Percentiles rank a stretch among this genome's conserved stretches.
Conservation (phyloP, 2,113 vertebrate genomes). For the Odontesthes bonariensis region DNA sequence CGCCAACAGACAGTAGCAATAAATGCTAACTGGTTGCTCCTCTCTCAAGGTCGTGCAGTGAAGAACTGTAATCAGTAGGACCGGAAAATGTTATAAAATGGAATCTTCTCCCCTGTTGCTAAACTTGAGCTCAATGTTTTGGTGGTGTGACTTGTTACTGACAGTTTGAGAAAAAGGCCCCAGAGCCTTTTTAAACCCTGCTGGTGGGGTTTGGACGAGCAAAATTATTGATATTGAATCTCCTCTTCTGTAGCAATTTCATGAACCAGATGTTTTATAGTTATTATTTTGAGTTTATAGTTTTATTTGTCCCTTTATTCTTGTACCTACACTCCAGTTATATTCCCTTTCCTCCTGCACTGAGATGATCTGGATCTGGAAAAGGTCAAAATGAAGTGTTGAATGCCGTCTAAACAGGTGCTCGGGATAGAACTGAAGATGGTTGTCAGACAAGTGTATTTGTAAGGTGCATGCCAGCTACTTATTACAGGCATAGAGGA, state of each 20-base stretch:
- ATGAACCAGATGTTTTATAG: too few species aligned
- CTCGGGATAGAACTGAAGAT: too few species aligned
- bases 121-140: background rate
- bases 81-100: background rate
- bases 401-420: too few species aligned
- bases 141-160: background rate
- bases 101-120: background rate
- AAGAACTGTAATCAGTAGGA: background rate
- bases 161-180: background rate
- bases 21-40: constrained; percentile 28
- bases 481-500: too few species aligned
- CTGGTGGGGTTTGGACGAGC: background rate
- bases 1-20: constrained; percentile 61
- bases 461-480: background rate
- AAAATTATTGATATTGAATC: too few species aligned
- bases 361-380: too few species aligned
- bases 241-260: too few species aligned
- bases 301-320: too few species aligned
- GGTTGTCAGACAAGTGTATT: background rate
- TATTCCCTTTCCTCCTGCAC: too few species aligned
- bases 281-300: too few species aligned
- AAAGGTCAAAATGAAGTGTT: too few species aligned
- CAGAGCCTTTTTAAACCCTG: background rate
- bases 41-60: background rate
- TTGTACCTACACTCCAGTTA: too few species aligned